A percentile compares a stretch with the other conserved stretches of the same genome.
Conservation (phyloP, 2,888 invertebrate genomes). For the Pammene fasciana region DNA sequence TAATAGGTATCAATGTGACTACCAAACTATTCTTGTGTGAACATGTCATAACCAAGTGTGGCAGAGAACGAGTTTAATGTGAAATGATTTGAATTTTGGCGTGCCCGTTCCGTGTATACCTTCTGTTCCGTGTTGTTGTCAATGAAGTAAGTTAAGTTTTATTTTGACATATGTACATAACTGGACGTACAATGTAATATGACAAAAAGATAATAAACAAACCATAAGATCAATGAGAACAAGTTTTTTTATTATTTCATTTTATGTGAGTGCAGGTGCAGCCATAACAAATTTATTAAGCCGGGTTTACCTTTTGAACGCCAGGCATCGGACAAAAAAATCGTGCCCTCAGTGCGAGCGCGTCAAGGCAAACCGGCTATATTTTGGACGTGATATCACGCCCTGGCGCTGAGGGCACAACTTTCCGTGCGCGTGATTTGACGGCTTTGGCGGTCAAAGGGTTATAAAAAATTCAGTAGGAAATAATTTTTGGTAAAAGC, state of each 20-base stretch:
- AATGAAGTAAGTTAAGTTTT: conserved; percentile 5
- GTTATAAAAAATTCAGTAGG: too few species aligned
- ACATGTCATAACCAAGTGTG: neutral
- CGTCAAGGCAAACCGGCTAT: too few species aligned
- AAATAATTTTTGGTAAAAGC: too few species aligned
- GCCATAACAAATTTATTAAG: too few species aligned
- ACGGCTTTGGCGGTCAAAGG: too few species aligned
- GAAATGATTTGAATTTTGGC: neutral
- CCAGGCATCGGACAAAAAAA: too few species aligned
- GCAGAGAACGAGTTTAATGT: conserved; percentile 1
- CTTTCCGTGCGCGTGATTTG: too few species aligned
- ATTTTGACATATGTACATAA: neutral
- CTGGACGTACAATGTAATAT: neutral
- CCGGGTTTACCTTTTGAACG: too few species aligned
- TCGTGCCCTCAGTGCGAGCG: too few species aligned
- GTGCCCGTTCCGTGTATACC: conserved; percentile 6
- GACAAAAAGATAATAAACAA: neutral
- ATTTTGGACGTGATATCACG: too few species aligned
- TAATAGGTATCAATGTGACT: neutral
- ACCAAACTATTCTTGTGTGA: neutral
- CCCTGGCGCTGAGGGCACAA: too few species aligned
- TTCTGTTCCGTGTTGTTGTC: neutral
- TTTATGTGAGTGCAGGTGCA: too few species aligned
- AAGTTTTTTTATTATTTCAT: neutral
- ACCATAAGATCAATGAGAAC: neutral